Percentiles rank a stretch among this genome's conserved stretches.
phyloP scores from a whole-genome alignment of 2,797 vertebrate species.

The Lindbergichthys nudifrons region DNA sequence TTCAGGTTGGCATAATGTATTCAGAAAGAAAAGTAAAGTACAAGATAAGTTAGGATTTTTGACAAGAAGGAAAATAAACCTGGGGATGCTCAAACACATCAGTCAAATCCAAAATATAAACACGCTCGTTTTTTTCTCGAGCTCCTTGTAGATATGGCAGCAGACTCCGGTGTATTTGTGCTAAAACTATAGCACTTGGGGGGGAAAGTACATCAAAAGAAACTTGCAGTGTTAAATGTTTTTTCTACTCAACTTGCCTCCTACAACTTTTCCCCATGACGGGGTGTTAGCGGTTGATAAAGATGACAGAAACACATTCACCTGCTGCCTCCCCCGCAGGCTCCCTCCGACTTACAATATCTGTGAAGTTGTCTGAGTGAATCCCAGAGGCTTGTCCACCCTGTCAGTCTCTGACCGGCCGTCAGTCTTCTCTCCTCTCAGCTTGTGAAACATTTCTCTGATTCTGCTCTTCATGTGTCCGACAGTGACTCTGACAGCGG shows the following conservation, averaged over 20 bases:
- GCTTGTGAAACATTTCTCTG: constrained; percentile 49
- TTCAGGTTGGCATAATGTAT: neutral
- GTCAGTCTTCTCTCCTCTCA: constrained; percentile 52
- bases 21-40: neutral
- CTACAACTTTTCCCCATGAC: too few relatives aligned
- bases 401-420: constrained; percentile 51
- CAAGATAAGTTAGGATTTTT: neutral
- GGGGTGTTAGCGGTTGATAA: too few relatives aligned
- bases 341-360: constrained; percentile 20
- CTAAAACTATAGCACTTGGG: neutral
- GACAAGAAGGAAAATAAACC: neutral
- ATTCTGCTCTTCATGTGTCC: constrained; percentile 35
- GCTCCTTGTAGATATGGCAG: neutral
- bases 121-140: neutral
- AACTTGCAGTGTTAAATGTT: neutral
- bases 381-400: constrained; percentile 42
- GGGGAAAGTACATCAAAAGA: neutral
- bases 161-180: neutral
- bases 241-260: neutral
- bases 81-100: neutral
- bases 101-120: neutral
- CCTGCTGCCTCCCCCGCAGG: constrained; percentile 19
- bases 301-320: neutral
- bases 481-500: constrained; percentile 48
- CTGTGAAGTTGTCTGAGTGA: constrained; percentile 36